phyloP scores from a whole-genome alignment of 2,113 vertebrate species.

The Xiphorhynchus elegans region DNA sequence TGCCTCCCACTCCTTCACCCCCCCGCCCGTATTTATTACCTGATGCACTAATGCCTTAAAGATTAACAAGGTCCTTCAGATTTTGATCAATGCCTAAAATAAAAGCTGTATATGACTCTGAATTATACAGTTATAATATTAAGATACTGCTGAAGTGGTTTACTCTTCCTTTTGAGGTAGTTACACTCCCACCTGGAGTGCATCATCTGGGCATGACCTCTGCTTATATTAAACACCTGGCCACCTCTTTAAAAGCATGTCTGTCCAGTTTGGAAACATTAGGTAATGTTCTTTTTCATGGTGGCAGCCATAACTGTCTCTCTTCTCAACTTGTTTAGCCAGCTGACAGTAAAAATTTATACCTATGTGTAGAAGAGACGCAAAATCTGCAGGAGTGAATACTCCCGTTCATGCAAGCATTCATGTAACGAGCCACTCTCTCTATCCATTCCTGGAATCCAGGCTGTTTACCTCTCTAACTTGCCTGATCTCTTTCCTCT shows the following conservation, averaged over 20 bases:
- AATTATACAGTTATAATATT: conserved; percentile 18
- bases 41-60: conserved; percentile 84
- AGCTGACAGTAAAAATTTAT: background rate
- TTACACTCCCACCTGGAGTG: background rate
- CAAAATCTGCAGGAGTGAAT: background rate
- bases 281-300: background rate
- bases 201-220: background rate
- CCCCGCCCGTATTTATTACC: conserved; percentile 44
- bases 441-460: conserved; percentile 21
- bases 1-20: background rate
- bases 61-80: conserved; percentile 69
- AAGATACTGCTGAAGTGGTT: conserved; percentile 38
- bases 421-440: background rate
- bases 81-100: conserved; percentile 68
- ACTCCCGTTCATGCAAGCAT: background rate
- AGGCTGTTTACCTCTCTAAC: conserved; percentile 28
- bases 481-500: conserved; percentile 33
- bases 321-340: background rate
- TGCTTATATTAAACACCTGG: background rate
- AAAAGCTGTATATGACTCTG: conserved; percentile 47
- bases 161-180: conserved; percentile 7
- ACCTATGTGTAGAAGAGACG: background rate
- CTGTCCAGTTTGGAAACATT: background rate
- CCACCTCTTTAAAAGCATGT: background rate
- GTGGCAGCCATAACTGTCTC: background rate